A percentile compares a stretch with the other conserved stretches of the same genome.
These are phyloP conservation scores for Polia nebulosa DNA, from an alignment of 2,888 invertebrate species.

Conservation along the genomic window DNA sequence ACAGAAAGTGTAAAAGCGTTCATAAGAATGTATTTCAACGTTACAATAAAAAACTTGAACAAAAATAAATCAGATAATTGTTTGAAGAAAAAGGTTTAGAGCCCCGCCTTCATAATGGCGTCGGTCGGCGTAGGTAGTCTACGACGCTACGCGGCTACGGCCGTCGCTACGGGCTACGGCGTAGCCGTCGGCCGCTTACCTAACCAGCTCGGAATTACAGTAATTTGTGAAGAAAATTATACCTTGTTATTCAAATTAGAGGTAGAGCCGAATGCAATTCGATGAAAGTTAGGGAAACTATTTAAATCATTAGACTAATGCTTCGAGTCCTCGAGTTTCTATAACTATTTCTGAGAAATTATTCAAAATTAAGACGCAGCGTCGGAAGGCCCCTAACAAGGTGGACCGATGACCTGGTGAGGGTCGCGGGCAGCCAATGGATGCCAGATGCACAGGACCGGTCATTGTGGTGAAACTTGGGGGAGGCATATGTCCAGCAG, in stretches of 20 bases:
- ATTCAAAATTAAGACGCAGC: background rate
- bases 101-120: conserved; percentile 41
- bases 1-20: conserved; percentile 1
- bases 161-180: conserved; percentile 59
- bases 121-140: conserved; percentile 28
- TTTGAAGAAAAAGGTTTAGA: conserved; percentile 4
- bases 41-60: background rate
- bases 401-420: too few species aligned
- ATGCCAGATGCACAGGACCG: too few species aligned
- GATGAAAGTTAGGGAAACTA: conserved; percentile 1
- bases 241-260: conserved; percentile 40
- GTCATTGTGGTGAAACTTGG: too few species aligned
- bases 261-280: conserved; percentile 4
- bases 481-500: too few species aligned
- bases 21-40: background rate
- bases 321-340: background rate
- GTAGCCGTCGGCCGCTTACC: conserved; percentile 61
- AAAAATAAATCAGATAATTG: background rate
- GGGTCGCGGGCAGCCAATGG: too few species aligned
- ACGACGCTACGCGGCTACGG: conserved; percentile 31
- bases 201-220: conserved; percentile 23
- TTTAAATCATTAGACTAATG: conserved; percentile 18
- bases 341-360: background rate
- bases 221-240: conserved; percentile 35
- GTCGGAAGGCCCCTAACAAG: too few species aligned